A percentile compares a stretch with the other conserved stretches of the same genome.
Conservation (phyloP, 1,140 invertebrate species). For the Gonioctena quinquepunctata region DNA sequence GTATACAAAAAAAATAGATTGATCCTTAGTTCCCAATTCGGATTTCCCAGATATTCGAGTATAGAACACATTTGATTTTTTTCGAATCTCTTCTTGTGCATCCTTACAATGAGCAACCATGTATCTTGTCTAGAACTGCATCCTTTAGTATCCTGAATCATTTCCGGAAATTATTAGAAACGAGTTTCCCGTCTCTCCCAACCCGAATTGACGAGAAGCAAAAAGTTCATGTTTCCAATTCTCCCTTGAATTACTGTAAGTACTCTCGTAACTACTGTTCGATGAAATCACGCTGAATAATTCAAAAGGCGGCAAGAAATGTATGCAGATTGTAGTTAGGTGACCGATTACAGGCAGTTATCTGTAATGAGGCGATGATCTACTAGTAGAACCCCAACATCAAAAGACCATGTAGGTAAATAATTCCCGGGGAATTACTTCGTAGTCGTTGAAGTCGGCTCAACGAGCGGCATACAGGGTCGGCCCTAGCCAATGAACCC, state of each 20-base stretch:
- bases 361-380: constrained; percentile 30
- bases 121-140: too few species aligned
- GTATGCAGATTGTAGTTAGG: constrained; percentile 37
- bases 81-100: too few species aligned
- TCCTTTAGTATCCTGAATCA: too few species aligned
- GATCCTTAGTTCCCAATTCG: too few species aligned
- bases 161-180: too few species aligned
- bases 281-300: constrained; percentile 32
- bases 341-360: constrained; percentile 38
- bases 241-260: background rate
- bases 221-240: background rate
- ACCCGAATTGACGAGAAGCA: too few species aligned
- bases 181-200: too few species aligned
- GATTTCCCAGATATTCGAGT: too few species aligned
- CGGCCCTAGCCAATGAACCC: too few species aligned
- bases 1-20: too few species aligned
- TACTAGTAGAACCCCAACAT: constrained; percentile 30
- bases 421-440: constrained; percentile 44
- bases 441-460: constrained; percentile 25
- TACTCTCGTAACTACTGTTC: background rate
- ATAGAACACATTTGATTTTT: too few species aligned
- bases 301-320: constrained; percentile 19
- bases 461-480: background rate
- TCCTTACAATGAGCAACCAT: too few species aligned
- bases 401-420: constrained; percentile 45